Conservation (phyloP, 2,888 invertebrate species). For the Holacanthella duospinosa region DNA sequence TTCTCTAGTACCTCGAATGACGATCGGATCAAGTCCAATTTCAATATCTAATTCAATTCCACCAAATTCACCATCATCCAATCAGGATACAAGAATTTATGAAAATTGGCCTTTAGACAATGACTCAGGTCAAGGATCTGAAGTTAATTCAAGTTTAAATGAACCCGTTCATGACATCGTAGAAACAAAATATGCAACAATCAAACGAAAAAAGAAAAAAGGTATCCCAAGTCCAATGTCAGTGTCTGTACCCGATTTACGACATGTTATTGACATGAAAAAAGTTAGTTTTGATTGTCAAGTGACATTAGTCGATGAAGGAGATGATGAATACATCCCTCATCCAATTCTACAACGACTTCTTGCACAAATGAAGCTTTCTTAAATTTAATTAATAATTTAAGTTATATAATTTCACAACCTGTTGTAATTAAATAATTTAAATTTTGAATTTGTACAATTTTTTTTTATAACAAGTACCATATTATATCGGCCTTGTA, state of each 20-base stretch:
- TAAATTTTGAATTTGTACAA: background rate
- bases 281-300: conserved; percentile 36
- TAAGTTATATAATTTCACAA: conserved; percentile 1
- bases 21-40: no score
- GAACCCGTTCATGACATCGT: background rate
- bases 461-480: no score
- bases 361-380: conserved; percentile 22
- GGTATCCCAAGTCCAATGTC: background rate
- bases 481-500: background rate
- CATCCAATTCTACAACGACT: conserved; percentile 35
- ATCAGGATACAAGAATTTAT: conserved; percentile 22
- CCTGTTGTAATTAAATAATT: background rate
- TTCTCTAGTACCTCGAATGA: background rate
- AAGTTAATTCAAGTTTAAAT: background rate
- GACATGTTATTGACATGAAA: conserved; percentile 15
- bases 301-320: conserved; percentile 32
- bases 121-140: conserved; percentile 30
- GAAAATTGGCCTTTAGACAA: conserved; percentile 37
- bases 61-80: background rate
- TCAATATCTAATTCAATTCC: background rate
- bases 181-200: background rate
- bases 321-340: conserved; percentile 35
- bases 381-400: background rate
- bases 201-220: background rate
- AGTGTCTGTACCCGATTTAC: conserved; percentile 28